phyloP scores from a whole-genome alignment of 2,888 invertebrate species.

The Epirrhoe tristata region DNA sequence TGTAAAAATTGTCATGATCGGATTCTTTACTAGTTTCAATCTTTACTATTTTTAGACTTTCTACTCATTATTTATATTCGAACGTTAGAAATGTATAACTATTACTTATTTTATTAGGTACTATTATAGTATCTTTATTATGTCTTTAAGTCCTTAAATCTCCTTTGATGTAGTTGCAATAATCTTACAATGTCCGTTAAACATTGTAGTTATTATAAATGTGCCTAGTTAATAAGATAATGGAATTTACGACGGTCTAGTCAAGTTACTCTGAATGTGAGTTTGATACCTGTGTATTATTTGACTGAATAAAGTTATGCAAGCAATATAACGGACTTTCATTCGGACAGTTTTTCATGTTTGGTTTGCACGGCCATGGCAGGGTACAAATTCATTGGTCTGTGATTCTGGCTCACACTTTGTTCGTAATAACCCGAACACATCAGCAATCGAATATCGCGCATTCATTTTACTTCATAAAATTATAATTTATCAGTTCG shows the following conservation, averaged over 20 bases:
- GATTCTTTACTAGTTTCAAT: background rate
- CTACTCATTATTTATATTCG: background rate
- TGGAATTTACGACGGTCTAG: slow-evolving; percentile 26
- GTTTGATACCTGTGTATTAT: slow-evolving; percentile 51
- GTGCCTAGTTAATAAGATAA: slow-evolving; percentile 6
- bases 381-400: too few species aligned
- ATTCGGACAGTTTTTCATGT: background rate
- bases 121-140: background rate
- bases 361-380: too few species aligned
- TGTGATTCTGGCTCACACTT: too few species aligned
- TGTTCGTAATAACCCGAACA: too few species aligned
- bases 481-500: too few species aligned
- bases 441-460: too few species aligned
- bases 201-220: slow-evolving; percentile 22
- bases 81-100: background rate
- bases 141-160: background rate
- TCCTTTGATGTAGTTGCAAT: background rate
- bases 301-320: slow-evolving; percentile 71
- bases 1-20: background rate
- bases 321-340: slow-evolving; percentile 42
- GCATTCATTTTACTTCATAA: too few species aligned
- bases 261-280: slow-evolving; percentile 38
- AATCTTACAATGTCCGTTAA: background rate
- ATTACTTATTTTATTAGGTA: too few species aligned
- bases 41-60: background rate